phyloP scores from a whole-genome alignment of 2,888 invertebrate species.

The Oligia latruncula region DNA sequence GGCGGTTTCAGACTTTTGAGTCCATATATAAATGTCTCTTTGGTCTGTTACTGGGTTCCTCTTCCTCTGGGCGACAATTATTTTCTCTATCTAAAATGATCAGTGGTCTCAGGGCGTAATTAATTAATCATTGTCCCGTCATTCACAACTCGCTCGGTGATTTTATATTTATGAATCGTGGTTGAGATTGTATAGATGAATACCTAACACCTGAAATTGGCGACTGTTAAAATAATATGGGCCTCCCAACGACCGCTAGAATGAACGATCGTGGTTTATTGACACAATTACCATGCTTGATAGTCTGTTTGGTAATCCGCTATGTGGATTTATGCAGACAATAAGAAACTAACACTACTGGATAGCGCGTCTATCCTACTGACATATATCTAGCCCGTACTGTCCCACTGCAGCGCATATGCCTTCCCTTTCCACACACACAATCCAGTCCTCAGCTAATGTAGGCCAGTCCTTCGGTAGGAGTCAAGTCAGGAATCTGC shows the following conservation, averaged over 20 bases:
- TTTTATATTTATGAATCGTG: background rate
- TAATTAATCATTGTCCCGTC: slow-evolving; percentile 7
- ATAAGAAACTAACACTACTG: background rate
- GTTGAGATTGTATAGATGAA: background rate
- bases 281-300: slow-evolving; percentile 6
- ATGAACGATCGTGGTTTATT: slow-evolving; percentile 7
- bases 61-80: background rate
- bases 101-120: background rate
- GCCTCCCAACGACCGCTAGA: slow-evolving; percentile 4
- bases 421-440: background rate
- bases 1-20: background rate
- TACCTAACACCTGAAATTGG: slow-evolving; percentile 7
- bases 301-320: slow-evolving; percentile 7
- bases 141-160: background rate
- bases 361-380: background rate
- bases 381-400: background rate
- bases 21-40: background rate
- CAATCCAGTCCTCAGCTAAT: background rate
- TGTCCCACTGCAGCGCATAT: background rate
- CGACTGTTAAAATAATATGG: slow-evolving; percentile 3
- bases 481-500: background rate
- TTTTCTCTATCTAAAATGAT: background rate
- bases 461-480: background rate
- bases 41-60: background rate
- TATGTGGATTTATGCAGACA: background rate